Conservation (phyloP, 2,888 invertebrate genomes). For the Eupelmus urozonus region DNA sequence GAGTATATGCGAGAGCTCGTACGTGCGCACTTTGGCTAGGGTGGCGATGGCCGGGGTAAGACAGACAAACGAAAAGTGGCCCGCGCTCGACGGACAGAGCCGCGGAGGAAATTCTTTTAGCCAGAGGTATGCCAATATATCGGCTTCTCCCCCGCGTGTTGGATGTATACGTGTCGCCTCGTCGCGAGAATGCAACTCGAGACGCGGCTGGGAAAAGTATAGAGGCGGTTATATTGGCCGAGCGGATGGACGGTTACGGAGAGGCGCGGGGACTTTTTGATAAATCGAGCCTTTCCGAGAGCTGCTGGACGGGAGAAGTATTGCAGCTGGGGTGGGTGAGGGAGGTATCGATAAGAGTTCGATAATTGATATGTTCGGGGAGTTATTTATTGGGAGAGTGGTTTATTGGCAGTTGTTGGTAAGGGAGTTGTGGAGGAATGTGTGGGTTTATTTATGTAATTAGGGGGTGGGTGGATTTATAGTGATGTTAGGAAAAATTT, state of each 20-base stretch:
- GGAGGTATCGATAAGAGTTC: constrained; percentile 13
- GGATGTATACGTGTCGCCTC: constrained; percentile 72
- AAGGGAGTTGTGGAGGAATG: too few relatives aligned
- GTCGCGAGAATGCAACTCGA: constrained; percentile 72
- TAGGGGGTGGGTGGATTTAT: too few relatives aligned
- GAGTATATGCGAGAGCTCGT: not conserved
- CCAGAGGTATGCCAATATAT: constrained; percentile 76
- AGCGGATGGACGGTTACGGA: not conserved
- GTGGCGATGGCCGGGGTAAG: not conserved
- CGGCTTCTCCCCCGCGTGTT: constrained; percentile 67
- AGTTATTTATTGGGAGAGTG: not conserved
- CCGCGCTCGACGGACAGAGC: constrained; percentile 60
- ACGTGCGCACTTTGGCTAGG: constrained; percentile 11
- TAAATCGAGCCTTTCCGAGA: constrained; percentile 2
- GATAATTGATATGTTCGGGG: constrained; percentile 10
- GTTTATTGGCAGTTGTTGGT: too few relatives aligned
- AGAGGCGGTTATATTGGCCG: not conserved
- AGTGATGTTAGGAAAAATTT: too few relatives aligned
- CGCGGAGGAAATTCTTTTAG: constrained; percentile 75
- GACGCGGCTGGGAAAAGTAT: constrained; percentile 15
- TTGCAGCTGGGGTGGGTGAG: not conserved
- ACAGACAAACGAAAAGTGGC: constrained; percentile 29
- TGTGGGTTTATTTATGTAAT: too few relatives aligned
- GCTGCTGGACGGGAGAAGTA: too few relatives aligned
- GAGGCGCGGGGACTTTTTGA: constrained; percentile 6